phyloP scores from a whole-genome alignment of 2,797 vertebrate genomes.

The Thripadectes ignobilis region DNA sequence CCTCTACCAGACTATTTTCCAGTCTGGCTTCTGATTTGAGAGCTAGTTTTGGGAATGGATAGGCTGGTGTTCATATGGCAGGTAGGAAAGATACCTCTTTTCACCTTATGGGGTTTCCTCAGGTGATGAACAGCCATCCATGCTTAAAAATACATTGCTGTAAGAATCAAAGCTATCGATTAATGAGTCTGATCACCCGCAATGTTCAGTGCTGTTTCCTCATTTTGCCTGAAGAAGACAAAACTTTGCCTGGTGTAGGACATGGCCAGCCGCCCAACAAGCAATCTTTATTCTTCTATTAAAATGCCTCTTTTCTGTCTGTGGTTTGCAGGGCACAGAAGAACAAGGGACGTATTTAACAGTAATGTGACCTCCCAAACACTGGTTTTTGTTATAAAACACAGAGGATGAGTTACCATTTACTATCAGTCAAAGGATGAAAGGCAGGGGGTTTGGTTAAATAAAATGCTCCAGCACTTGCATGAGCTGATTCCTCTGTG shows the following conservation, averaged over 20 bases:
- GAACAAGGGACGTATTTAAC: background rate
- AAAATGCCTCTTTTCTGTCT: background rate
- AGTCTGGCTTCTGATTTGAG: background rate
- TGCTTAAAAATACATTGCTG: background rate
- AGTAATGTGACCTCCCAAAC: background rate
- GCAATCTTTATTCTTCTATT: background rate
- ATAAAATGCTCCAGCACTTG: background rate
- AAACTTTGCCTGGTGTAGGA: background rate
- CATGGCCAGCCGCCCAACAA: background rate
- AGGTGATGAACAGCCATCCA: rapidly evolving
- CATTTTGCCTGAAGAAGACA: background rate
- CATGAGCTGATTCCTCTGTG: background rate
- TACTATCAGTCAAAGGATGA: background rate
- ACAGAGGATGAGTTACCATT: background rate
- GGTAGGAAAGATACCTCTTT: background rate
- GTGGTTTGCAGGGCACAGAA: background rate
- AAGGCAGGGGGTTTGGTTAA: background rate
- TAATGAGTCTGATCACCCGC: background rate
- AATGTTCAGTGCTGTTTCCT: background rate
- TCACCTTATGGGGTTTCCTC: background rate
- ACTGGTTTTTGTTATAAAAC: background rate
- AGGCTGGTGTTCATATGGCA: background rate
- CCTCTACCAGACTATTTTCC: background rate
- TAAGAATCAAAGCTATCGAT: background rate
- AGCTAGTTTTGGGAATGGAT: background rate